Conservation (phyloP, 2,113 vertebrate genomes). For the Myiagra hebetior region DNA sequence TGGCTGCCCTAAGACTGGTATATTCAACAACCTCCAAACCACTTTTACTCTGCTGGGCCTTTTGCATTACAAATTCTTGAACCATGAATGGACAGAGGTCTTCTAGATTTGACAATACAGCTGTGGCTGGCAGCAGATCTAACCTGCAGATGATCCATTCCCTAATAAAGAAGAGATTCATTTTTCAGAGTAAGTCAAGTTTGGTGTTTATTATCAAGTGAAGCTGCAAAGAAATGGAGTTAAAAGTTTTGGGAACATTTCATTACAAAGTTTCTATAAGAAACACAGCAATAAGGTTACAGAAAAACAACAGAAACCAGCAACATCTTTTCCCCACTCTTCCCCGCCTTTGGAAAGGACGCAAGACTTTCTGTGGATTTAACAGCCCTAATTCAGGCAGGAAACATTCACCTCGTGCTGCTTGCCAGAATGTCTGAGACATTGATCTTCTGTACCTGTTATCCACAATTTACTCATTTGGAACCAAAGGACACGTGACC, state of each 20-base stretch:
- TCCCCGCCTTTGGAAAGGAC: neutral
- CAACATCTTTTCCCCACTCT: neutral
- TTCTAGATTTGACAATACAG: constrained; percentile 96
- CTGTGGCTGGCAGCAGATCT: constrained; percentile 93
- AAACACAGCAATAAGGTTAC: neutral
- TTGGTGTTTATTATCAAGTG: neutral
- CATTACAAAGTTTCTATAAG: neutral
- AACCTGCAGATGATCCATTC: constrained; percentile 95
- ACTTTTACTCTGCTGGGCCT: constrained; percentile 86
- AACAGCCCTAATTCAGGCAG: neutral
- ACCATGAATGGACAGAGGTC: constrained; percentile 96
- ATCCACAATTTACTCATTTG: neutral
- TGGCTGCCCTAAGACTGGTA: neutral
- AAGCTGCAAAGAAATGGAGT: neutral
- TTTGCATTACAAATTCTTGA: constrained; percentile 96
- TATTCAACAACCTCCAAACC: neutral
- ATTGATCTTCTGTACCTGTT: neutral
- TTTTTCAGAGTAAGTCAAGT: neutral
- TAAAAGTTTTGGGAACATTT: neutral
- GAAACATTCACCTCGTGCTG: neutral
- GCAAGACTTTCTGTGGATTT: neutral
- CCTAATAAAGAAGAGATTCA: constrained; percentile 65
- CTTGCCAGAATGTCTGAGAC: neutral
- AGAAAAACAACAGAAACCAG: neutral
- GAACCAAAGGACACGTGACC: neutral